Conservation (phyloP, 2,797 vertebrate genomes). For the Babyrousa celebensis region DNA sequence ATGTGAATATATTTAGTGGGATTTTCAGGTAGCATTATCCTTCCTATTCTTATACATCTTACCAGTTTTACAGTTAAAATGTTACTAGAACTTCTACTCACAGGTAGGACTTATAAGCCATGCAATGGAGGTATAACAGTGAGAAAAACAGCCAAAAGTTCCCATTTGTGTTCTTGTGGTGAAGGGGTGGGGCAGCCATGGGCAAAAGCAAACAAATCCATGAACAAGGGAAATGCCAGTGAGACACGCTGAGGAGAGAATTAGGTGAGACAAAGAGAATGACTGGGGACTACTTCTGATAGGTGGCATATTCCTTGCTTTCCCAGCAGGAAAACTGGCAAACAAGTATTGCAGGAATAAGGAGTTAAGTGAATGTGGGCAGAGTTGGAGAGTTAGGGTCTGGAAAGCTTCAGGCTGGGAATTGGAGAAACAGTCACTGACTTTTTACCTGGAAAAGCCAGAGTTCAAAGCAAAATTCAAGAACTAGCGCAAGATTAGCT, state of each 20-base stretch:
- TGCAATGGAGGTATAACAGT: background rate
- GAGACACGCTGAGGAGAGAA: background rate
- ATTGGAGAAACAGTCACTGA: background rate
- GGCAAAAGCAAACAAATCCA: background rate
- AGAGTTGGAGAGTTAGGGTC: background rate
- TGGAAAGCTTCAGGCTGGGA: background rate
- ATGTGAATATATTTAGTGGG: conserved; percentile 10
- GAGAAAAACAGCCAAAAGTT: background rate
- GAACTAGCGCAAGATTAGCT: too few relatives aligned
- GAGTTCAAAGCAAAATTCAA: too few relatives aligned
- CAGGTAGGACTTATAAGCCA: background rate
- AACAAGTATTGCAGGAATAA: background rate
- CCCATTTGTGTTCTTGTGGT: background rate
- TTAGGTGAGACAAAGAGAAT: background rate
- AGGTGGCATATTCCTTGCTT: background rate
- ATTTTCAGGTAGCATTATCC: background rate
- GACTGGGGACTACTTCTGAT: background rate
- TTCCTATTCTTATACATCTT: background rate
- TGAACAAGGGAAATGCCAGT: background rate
- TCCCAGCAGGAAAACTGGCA: background rate
- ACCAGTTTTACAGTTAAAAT: background rate
- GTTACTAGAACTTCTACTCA: background rate
- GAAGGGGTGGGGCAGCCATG: background rate
- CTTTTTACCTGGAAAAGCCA: too few relatives aligned
- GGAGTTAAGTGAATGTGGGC: background rate